Base-by-base conservation (phyloP, 2,888 invertebrate genomes). In the Lepidocyrtinus sp. region DNA sequence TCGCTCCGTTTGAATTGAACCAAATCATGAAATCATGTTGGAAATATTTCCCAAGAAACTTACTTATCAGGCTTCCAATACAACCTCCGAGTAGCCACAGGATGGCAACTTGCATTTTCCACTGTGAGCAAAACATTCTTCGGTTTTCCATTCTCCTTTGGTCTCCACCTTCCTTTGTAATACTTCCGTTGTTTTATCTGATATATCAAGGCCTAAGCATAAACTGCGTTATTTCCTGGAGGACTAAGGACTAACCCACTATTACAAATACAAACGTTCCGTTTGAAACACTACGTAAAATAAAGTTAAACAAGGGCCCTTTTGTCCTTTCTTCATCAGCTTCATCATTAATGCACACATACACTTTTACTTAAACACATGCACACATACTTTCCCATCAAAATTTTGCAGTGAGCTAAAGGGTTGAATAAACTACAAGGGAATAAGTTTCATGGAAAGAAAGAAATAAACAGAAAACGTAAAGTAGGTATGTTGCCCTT, bases 51-150 rank as follows among this genome's bases (percentile, higher is more conserved):
- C n/a, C n/a, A n/a, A n/a, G 17, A 50, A n/a, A 9, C 75, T 75
- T 68, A 75, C 75, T 75, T 61, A 76, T 71, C 45, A 76, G 62
- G 71, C 69, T 62, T 15, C 75, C 61, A 45, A 76, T 76, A 59
- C 76, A 76, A 3, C 59, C 70, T 55, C 76, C 76, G 1, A 76
- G 73, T 15, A 73, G 76, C 70, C 70, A 76, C 22, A 76, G 19
- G 19, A 76, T 27, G 22, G 65, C 71, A 64, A 76, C 64, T 25
- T 76, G 76, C 25, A 64, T 24, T 26, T 25, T 70, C 70, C 76
- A 76, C 21, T 50, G 59, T 55, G 69, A 50, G 26, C 71, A 71
- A 19, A 17, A 24, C 61, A 71, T 71, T 5, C 45, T 61, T 36
- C 24, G 36, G 36, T 36, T 36, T 12, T 36, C 36, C 36, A 36